Base-by-base conservation (phyloP, 2,888 invertebrate genomes). In the Malthinus flaveolus region DNA sequence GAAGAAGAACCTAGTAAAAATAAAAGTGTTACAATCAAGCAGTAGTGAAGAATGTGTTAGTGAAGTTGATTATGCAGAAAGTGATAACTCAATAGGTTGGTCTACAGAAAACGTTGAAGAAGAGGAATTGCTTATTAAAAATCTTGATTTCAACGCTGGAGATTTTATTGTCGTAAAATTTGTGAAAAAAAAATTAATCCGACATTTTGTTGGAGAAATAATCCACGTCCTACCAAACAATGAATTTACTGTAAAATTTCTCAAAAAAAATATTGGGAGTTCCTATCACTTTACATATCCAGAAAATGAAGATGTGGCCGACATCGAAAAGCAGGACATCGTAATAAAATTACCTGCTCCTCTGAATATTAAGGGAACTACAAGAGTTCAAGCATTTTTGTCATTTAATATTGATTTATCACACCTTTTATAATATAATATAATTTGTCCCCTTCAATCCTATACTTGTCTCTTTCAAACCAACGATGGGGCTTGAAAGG, bases 391-490 rank as follows among this genome's bases (percentile, higher is more conserved):
- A 42, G 11, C 7, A 2, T 42, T 42, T 42, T 42, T 42, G 9
- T 15, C 42, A 42, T 42, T 42, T 42, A 12, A 12, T 35, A 35
- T 35, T 35, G 35, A 35, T 35, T 59, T 59, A 33, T 49, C 59
- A 13, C 7, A 35, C 1, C 35, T 35, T 10, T 10, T 35, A 10
- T 42, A 42, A 42, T 35, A 42, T 12, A 1, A 10, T 12, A 11
- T 35, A 10, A 6, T 35, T 23, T 23, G 23, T 23, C 23, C 23
- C 23, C 23, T 23, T 23, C 23, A 23, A 23, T 23, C 23, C 23
- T 23, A 23, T 23, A 5, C 23, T 23, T 23, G 23, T 23, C 23
- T 5, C 23, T 23, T 23, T 23, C 23, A 23, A 23, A 23, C 2
- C 23, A 9, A 34, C 9, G 10, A 35, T 35, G 35, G 9, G 35